Conservation (phyloP, 2,888 invertebrate species). For the Gisinianus flammeolus region DNA sequence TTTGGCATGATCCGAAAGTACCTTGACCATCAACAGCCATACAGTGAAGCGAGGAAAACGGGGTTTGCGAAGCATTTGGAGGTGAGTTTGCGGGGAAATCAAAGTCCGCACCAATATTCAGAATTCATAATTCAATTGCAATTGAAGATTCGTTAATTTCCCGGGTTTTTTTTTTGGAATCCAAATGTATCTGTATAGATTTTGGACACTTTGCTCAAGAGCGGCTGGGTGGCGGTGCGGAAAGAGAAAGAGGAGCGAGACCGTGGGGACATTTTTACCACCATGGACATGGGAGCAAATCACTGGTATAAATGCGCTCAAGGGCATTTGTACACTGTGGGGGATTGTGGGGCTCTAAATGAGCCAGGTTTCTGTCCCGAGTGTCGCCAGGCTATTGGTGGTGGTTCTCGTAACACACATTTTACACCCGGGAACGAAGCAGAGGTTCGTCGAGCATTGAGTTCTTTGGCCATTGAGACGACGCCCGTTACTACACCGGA, state of each 20-base stretch:
- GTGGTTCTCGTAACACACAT: slow-evolving; percentile 63
- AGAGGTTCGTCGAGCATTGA: not conserved
- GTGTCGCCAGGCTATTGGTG: slow-evolving; percentile 63
- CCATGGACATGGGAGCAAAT: slow-evolving; percentile 55
- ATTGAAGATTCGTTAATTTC: not conserved
- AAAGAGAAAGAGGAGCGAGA: not conserved
- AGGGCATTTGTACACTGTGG: slow-evolving; percentile 72
- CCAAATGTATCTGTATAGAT: not conserved
- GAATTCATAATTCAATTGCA: not conserved
- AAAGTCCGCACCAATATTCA: too few species aligned
- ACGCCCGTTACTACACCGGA: not conserved
- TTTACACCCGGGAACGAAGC: not conserved
- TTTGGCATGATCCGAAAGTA: not conserved
- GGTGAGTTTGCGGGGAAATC: too few species aligned
- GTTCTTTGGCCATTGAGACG: not conserved
- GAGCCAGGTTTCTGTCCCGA: slow-evolving; percentile 61
- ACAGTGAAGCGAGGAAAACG: not conserved
- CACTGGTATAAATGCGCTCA: slow-evolving; percentile 75
- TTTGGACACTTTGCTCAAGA: not conserved
- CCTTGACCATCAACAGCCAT: not conserved
- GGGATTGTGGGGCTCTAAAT: slow-evolving; percentile 73
- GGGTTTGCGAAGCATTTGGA: not conserved
- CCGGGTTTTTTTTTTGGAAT: not conserved
- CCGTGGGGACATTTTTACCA: not conserved
- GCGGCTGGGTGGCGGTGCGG: not conserved